Conservation (phyloP, 2,797 vertebrate genomes). For the Paedocypris micromegethes region DNA sequence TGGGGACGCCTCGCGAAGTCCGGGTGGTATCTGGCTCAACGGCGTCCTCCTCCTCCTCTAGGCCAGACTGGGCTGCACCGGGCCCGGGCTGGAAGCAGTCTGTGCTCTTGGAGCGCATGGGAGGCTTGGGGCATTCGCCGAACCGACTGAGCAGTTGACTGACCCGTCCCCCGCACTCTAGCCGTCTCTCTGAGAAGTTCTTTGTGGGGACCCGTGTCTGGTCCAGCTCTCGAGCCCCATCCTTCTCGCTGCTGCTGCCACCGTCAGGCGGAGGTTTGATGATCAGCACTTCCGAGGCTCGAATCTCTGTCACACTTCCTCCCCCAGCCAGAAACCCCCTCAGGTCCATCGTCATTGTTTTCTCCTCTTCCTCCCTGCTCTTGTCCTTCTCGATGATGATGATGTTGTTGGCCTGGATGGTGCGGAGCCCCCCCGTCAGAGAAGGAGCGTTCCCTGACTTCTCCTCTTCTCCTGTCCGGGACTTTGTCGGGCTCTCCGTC, state of each 20-base stretch:
- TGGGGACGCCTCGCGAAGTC: slow-evolving; percentile 53
- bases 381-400: slow-evolving; percentile 72
- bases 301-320: slow-evolving; percentile 70
- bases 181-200: too few relatives aligned
- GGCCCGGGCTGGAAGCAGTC: slow-evolving; percentile 59
- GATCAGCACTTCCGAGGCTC: slow-evolving; percentile 70
- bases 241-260: slow-evolving; percentile 40
- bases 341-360: slow-evolving; percentile 68
- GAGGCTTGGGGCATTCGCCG: slow-evolving; percentile 62
- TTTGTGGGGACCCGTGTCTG: slow-evolving; percentile 5
- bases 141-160: slow-evolving; percentile 76
- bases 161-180: slow-evolving; percentile 67
- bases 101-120: slow-evolving; percentile 68
- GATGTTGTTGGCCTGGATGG: slow-evolving; percentile 72
- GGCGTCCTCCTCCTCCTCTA: slow-evolving; percentile 24
- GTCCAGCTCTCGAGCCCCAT: slow-evolving; percentile 38
- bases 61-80: slow-evolving; percentile 1
- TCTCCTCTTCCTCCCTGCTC: slow-evolving; percentile 52
- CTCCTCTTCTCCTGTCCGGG: slow-evolving; percentile 43
- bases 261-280: slow-evolving; percentile 60
- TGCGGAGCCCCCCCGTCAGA: slow-evolving; percentile 55
- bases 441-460: slow-evolving; percentile 33
- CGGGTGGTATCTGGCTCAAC: slow-evolving; percentile 15
- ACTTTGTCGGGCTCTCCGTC: slow-evolving; percentile 77
- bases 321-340: slow-evolving; percentile 64